phyloP scores from a whole-genome alignment of 2,888 invertebrate genomes.

The Pheosia gnoma region DNA sequence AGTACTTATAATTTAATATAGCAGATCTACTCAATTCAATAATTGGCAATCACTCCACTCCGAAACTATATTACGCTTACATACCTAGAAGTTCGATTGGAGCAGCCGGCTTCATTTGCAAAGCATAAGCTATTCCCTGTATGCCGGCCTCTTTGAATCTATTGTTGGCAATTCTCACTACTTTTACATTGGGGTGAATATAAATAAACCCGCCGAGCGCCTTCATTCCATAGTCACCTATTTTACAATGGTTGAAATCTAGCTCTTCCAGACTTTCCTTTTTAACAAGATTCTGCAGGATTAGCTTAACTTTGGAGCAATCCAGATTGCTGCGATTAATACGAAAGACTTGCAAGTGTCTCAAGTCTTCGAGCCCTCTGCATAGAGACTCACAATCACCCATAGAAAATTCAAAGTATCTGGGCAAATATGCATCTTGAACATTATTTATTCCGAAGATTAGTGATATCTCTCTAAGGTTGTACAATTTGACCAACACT shows the following conservation, averaged over 20 bases:
- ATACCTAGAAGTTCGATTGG: slow-evolving; percentile 73
- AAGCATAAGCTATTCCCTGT: slow-evolving; percentile 80
- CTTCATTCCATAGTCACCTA: slow-evolving; percentile 85
- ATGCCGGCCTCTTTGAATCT: slow-evolving; percentile 81
- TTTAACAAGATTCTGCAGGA: slow-evolving; percentile 81
- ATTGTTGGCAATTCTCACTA: slow-evolving; percentile 82
- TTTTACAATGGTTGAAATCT: slow-evolving; percentile 87
- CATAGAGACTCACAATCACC: slow-evolving; percentile 85
- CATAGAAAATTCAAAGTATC: slow-evolving; percentile 85
- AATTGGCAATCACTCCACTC: too few relatives aligned
- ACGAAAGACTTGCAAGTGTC: slow-evolving; percentile 76
- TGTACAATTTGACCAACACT: slow-evolving; percentile 78
- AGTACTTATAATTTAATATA: too few relatives aligned
- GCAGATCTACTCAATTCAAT: too few relatives aligned
- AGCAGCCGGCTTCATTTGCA: slow-evolving; percentile 78
- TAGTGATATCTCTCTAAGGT: slow-evolving; percentile 79
- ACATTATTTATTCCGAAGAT: slow-evolving; percentile 75
- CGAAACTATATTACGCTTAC: background rate
- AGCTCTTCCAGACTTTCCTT: slow-evolving; percentile 82
- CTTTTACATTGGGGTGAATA: slow-evolving; percentile 73
- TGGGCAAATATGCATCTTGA: slow-evolving; percentile 79
- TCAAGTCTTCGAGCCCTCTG: slow-evolving; percentile 73
- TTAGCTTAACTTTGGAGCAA: slow-evolving; percentile 82
- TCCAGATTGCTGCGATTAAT: slow-evolving; percentile 85
- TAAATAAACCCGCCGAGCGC: slow-evolving; percentile 85